These are phyloP conservation scores for Agrotis clavis DNA, from an alignment of 2,888 invertebrate species.

Conservation along the genomic window DNA sequence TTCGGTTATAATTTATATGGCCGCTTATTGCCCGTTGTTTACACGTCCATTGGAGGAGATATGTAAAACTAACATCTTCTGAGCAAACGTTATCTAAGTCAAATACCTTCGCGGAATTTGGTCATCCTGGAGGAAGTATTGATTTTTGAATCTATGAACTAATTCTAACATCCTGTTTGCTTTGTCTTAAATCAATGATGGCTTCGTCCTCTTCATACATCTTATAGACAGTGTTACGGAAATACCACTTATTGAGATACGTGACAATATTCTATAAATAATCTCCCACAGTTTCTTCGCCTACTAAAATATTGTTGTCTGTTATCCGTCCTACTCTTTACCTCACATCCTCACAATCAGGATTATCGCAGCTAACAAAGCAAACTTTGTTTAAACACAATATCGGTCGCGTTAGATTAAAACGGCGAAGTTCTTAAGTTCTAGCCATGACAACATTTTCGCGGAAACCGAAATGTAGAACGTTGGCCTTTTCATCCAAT, in stretches of 20 bases:
- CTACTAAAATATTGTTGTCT: constrained; percentile 56
- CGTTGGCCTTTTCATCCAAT: constrained; percentile 36
- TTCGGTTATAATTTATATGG: constrained; percentile 87
- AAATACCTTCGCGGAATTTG: constrained; percentile 88
- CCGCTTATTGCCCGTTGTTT: constrained; percentile 83
- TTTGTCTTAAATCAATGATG: constrained; percentile 69
- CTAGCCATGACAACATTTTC: constrained; percentile 72
- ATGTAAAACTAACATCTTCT: constrained; percentile 88
- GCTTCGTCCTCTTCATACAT: constrained; percentile 61
- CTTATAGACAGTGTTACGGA: constrained; percentile 52
- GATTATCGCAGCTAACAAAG: constrained; percentile 75
- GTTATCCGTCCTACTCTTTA: constrained; percentile 34
- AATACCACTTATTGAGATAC: constrained; percentile 42
- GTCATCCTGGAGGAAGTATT: constrained; percentile 79
- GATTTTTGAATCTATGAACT: constrained; percentile 79
- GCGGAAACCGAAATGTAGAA: constrained; percentile 69
- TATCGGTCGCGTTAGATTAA: constrained; percentile 66
- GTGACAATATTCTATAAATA: constrained; percentile 43
- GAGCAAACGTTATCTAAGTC: constrained; percentile 85
- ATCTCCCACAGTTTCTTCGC: constrained; percentile 52
- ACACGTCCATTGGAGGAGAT: constrained; percentile 79
- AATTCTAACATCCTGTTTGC: constrained; percentile 80
- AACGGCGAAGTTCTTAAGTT: constrained; percentile 69
- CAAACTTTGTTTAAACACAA: constrained; percentile 72
- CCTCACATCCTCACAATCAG: constrained; percentile 69